A percentile compares a stretch with the other conserved stretches of the same genome.
These are phyloP conservation scores for Hydrotaea diabolus DNA, from an alignment of 2,888 invertebrate genomes.

Conservation along the genomic window DNA sequence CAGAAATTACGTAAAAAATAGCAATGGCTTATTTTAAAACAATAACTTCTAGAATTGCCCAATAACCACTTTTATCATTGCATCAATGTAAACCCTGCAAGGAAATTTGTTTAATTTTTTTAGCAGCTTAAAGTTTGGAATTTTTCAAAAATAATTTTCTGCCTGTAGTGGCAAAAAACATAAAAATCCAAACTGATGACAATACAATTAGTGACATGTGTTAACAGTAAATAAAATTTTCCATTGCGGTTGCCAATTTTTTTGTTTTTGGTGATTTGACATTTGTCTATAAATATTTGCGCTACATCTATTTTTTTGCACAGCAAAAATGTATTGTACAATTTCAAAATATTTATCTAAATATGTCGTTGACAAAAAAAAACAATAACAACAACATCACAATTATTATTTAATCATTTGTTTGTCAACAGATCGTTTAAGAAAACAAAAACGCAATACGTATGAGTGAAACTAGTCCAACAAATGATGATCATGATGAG, in stretches of 20 bases:
- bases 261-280: slow-evolving; percentile 12
- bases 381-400: slow-evolving; percentile 17
- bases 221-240: background rate
- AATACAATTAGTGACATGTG: background rate
- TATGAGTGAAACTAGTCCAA: background rate
- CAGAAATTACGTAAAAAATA: too few relatives aligned
- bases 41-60: too few relatives aligned
- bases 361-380: slow-evolving; percentile 13
- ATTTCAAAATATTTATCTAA: slow-evolving; percentile 31
- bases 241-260: slow-evolving; percentile 11
- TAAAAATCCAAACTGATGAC: background rate
- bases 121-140: too few relatives aligned
- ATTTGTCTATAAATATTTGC: slow-evolving; percentile 3
- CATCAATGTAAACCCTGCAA: too few relatives aligned
- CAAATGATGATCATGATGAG: background rate
- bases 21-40: too few relatives aligned
- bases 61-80: too few relatives aligned
- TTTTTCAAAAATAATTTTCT: too few relatives aligned
- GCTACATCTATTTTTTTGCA: background rate
- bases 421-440: slow-evolving; percentile 67
- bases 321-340: slow-evolving; percentile 12
- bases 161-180: too few relatives aligned
- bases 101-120: too few relatives aligned
- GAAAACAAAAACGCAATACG: slow-evolving; percentile 23
- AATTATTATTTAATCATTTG: slow-evolving; percentile 60